Evolutionary conservation across 1,140 invertebrate species (phyloP).

Genomic region (Bactericera cockerelli): DNA sequence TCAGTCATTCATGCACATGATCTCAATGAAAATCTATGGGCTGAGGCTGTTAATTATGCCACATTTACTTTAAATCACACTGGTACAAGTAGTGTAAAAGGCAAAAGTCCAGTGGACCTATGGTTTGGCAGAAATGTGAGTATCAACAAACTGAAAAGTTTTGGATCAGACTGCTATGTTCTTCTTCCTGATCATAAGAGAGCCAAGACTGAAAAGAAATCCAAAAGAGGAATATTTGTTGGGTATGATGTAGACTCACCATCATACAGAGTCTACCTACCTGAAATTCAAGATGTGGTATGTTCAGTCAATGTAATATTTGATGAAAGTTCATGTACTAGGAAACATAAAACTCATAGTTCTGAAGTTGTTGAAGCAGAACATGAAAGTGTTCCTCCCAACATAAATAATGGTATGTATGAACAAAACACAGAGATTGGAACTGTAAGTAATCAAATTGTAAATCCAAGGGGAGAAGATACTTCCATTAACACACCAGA

Average conservation of each 20-base stretch:
- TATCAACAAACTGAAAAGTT: slow-evolving; percentile 3
- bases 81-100: slow-evolving; percentile 23
- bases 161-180: slow-evolving; percentile 11
- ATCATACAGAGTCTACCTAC: slow-evolving; percentile 13
- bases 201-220: slow-evolving; percentile 9
- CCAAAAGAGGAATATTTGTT: slow-evolving; percentile 11
- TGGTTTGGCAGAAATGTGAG: slow-evolving; percentile 22
- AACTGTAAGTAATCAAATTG: not conserved
- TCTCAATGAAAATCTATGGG: slow-evolving; percentile 17
- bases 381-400: not conserved
- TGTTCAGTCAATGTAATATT: slow-evolving; percentile 17
- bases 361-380: not conserved
- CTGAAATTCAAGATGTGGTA: slow-evolving; percentile 2
- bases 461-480: not conserved
- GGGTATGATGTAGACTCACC: slow-evolving; percentile 14
- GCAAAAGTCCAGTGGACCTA: slow-evolving; percentile 24
- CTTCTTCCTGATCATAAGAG: slow-evolving; percentile 7
- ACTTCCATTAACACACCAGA: not conserved
- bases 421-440: not conserved
- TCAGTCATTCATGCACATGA: slow-evolving; percentile 24
- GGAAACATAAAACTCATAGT: not conserved
- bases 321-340: not conserved
- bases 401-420: not conserved
- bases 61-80: slow-evolving; percentile 29
- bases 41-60: slow-evolving; percentile 25